Evolutionary conservation across 2,113 vertebrate species (phyloP).

Genomic region (Montifringilla adamsi): DNA sequence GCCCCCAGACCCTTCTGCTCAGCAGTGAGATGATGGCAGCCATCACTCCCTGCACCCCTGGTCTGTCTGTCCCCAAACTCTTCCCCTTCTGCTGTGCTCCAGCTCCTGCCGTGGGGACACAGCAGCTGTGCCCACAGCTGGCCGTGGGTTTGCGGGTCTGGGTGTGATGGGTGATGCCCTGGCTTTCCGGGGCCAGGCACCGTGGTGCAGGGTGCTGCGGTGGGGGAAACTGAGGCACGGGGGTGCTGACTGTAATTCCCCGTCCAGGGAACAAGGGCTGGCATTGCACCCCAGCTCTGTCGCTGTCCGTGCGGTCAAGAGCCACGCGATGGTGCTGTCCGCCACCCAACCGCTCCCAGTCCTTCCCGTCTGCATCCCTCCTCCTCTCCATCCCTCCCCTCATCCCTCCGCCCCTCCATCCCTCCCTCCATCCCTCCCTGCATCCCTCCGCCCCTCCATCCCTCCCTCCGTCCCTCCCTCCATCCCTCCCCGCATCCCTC

Average conservation of each 20-base stretch:
- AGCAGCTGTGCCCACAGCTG: neutral
- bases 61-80: neutral
- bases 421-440: neutral
- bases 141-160: neutral
- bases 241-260: neutral
- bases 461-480: neutral
- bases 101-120: neutral
- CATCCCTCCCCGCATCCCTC: neutral
- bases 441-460: neutral
- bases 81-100: neutral
- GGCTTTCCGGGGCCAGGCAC: rapidly evolving
- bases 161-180: neutral
- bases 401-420: neutral
- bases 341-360: neutral
- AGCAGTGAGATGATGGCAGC: rapidly evolving
- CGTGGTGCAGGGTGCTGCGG: neutral
- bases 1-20: neutral
- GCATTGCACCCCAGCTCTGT: neutral
- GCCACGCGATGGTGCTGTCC: constrained; percentile 61
- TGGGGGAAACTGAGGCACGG: neutral
- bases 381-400: neutral
- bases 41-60: neutral
- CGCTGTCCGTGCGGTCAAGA: neutral
- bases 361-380: neutral
- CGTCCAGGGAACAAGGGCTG: neutral